Percentiles rank a stretch among this genome's conserved stretches.
Evolutionary conservation across 2,113 vertebrate genomes (phyloP).

Genomic region (Leucopsar rothschildi): DNA sequence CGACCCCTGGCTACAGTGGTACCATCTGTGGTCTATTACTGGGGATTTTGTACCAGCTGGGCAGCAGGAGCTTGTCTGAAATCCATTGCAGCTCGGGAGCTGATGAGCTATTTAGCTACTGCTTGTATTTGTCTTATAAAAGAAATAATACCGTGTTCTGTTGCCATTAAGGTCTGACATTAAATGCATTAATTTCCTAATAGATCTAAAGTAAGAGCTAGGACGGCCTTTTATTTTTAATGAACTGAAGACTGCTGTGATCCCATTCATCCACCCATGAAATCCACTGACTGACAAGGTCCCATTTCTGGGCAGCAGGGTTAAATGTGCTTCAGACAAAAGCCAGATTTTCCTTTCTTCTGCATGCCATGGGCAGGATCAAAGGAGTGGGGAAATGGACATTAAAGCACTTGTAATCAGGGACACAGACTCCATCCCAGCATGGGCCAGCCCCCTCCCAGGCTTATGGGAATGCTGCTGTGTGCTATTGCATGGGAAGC

Average conservation of each 20-base stretch:
- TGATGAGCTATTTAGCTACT: slow-evolving; percentile 28
- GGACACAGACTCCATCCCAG: slow-evolving; percentile 42
- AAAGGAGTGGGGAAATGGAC: slow-evolving; percentile 52
- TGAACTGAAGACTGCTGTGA: slow-evolving; percentile 53
- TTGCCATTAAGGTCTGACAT: slow-evolving; percentile 3
- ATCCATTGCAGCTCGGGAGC: neutral
- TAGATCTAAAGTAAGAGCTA: neutral
- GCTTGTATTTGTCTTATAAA: slow-evolving; percentile 25
- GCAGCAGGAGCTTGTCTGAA: slow-evolving; percentile 17
- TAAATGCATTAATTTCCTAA: slow-evolving; percentile 31
- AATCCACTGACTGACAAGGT: slow-evolving; percentile 63
- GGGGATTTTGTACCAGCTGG: slow-evolving; percentile 34
- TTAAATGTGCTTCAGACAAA: slow-evolving; percentile 57
- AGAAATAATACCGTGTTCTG: neutral
- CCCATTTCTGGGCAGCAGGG: slow-evolving; percentile 46
- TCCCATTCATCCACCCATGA: slow-evolving; percentile 63
- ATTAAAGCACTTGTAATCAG: slow-evolving; percentile 58
- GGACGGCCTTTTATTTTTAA: slow-evolving; percentile 44
- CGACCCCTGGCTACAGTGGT: neutral
- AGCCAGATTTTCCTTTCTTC: slow-evolving; percentile 63
- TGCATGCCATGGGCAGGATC: slow-evolving; percentile 52
- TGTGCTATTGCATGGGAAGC: neutral
- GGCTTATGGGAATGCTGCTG: neutral
- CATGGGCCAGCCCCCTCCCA: slow-evolving; percentile 50
- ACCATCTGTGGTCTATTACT: neutral